Base-by-base conservation (phyloP, 2,797 vertebrate species). In the Cercopithecus hamlyni region DNA sequence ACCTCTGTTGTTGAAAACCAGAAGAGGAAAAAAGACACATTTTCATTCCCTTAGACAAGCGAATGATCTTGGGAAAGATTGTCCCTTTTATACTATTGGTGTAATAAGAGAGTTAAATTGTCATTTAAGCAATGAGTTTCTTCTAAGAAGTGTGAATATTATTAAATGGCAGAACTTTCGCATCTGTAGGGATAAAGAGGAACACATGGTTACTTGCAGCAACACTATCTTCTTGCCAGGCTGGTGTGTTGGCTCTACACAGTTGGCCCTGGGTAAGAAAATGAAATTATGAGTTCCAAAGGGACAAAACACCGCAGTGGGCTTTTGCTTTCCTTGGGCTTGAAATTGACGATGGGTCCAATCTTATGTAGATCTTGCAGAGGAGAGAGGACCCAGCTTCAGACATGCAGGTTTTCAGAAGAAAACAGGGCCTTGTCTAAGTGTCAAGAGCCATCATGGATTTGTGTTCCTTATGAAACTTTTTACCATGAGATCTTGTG, bases 311-410 rank as follows among this genome's bases (percentile, higher is more conserved):
- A 13, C 36, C n/a, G 4, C 11, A 48, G 55, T 30, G 50, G 41
- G 8, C 4, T 33, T 89, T 70, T 79, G 83, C 76, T 93, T 92
- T 92, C 52, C 55, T 80, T 89, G 55, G 55, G 67, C 55, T 83
- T 93, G 48, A 96, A 94, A n/a, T 27, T 67, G 90, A 96, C 43
- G 50, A 1, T 26, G 36, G 93, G 73, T 36, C 85, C 79, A 26
- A 39, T 48, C 39, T 41, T 52, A 41, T 6, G 19, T 45, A 88
- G 67, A 88, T 80, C 43, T 82, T 36, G 19, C 81, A 15, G 20
- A 52, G 27, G 11, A 55, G 17, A 26, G 33, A 92, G 58, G 67
- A 57, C n/a, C 82, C n/a, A 27, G 41, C 7, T 81, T 86, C 39
- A 30, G 10, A 30, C 14, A 45, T 48, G 20, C 4, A 57, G 48